Percentiles rank a stretch among this genome's conserved stretches.
phyloP scores from a whole-genome alignment of 2,888 invertebrate species.

The Baccha elongata region DNA sequence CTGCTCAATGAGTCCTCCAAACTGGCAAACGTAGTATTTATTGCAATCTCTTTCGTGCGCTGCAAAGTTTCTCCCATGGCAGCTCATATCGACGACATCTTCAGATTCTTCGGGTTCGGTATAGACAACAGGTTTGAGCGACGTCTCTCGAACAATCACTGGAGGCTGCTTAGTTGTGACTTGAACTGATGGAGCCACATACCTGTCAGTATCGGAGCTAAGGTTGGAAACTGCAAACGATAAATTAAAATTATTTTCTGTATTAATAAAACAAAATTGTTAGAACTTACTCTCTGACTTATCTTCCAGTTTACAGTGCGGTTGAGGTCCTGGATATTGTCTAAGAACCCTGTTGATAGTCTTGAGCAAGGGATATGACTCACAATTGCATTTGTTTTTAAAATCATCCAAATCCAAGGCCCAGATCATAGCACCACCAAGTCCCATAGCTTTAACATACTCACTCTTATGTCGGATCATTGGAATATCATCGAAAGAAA shows the following conservation, averaged over 20 bases:
- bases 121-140: conserved; percentile 24
- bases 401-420: conserved; percentile 94
- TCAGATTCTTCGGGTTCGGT: conserved; percentile 28
- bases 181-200: conserved; percentile 29
- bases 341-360: conserved; percentile 92
- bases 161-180: conserved; percentile 54
- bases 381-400: conserved; percentile 90
- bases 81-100: conserved; percentile 74
- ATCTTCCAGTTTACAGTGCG: conserved; percentile 84
- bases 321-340: conserved; percentile 86
- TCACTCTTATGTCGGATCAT: conserved; percentile 93
- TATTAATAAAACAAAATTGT: neutral
- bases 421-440: conserved; percentile 96
- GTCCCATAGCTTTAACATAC: conserved; percentile 89
- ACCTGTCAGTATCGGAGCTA: conserved; percentile 6
- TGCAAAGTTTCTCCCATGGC: conserved; percentile 82
- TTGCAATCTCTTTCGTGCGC: conserved; percentile 87
- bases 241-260: neutral
- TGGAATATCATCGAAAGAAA: conserved; percentile 93
- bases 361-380: conserved; percentile 89
- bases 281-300: conserved; percentile 80
- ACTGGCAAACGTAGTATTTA: conserved; percentile 91
- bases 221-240: conserved; percentile 6
- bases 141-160: conserved; percentile 46
- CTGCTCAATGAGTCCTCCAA: conserved; percentile 87